phyloP scores from a whole-genome alignment of 1,140 invertebrate species.

The Solenopsis fugax region DNA sequence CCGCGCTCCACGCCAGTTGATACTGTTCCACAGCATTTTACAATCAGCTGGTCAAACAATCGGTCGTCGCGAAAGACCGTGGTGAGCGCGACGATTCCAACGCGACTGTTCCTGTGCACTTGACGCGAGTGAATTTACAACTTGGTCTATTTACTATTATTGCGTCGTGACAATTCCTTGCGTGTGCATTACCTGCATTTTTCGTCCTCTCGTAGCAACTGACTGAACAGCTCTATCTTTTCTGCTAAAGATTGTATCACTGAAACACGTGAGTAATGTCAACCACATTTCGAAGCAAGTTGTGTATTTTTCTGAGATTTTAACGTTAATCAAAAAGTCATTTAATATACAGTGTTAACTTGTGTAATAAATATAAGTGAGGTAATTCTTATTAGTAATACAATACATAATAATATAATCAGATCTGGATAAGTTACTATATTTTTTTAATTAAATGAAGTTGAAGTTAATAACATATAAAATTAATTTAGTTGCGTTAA shows the following conservation, averaged over 20 bases:
- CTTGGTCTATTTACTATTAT: background rate
- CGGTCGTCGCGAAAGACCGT: constrained; percentile 58
- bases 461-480: no score
- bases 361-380: background rate
- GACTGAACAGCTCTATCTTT: background rate
- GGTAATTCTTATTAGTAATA: constrained; percentile 1
- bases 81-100: constrained; percentile 28
- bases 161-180: background rate
- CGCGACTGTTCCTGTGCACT: background rate
- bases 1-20: constrained; percentile 64
- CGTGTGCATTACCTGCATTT: background rate
- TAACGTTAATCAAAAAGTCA: background rate
- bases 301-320: background rate
- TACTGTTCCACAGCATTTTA: constrained; percentile 59
- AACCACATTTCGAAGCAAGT: background rate
- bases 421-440: no score
- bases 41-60: constrained; percentile 66
- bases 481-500: no score
- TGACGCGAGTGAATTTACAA: constrained; percentile 14
- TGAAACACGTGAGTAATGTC: constrained; percentile 39
- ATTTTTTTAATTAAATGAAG: no score
- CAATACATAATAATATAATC: background rate
- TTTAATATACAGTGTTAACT: background rate
- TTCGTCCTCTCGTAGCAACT: background rate
- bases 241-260: background rate